Evolutionary conservation across 2,888 invertebrate species (phyloP), one percentile per base, ranked within the genome.

Genomic region (Amorpha juglandis): DNA sequence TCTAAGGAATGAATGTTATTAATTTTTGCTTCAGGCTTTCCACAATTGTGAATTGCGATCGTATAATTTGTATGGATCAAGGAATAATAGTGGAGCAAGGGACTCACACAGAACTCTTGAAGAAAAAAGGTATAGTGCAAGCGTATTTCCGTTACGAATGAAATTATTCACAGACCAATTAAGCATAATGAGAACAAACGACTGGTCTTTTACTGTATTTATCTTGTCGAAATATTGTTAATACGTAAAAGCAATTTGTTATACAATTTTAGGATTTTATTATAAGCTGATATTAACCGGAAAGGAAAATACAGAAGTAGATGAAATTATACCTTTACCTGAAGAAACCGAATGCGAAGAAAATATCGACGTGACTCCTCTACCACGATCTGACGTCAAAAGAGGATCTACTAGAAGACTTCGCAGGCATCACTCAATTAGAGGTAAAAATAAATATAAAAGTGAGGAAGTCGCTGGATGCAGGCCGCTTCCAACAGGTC

Each of bases 61-160:
- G 95, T 67, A 96, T 97, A 70, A 94, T 96, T 64, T 95, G 95
- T 74, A 95, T 97, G 82, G 95, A 96, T 78, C 95, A 96, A 76
- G 97, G 97, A 12, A 81, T 89, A 19, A 95, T 97, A 1, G 95
- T 95, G 0, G 97, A 97, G 82, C 93, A 95, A 81, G 97, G 97
- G 45, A 96, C 95, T 3, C 97, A 97, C 75, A 94, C 95, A 48
- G 95, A 96, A 73, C 93, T 97, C 9, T 95, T 97, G 94, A 94
- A 94, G 63, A 89, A 91, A 35, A 94, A 95, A 86, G 95, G 96
- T 79, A 87, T 94, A 1, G 9, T 0, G 8, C 6, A n/a, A 16
- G 4, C 35, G 19, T 52, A 55, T n/a, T 42, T 6, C 16, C 16
- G n/a, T 12, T 7, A n/a, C 12, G 19, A 1, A 0, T 9, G 0